phyloP scores from a whole-genome alignment of 1,140 invertebrate species.

The Penaeus japonicus region DNA sequence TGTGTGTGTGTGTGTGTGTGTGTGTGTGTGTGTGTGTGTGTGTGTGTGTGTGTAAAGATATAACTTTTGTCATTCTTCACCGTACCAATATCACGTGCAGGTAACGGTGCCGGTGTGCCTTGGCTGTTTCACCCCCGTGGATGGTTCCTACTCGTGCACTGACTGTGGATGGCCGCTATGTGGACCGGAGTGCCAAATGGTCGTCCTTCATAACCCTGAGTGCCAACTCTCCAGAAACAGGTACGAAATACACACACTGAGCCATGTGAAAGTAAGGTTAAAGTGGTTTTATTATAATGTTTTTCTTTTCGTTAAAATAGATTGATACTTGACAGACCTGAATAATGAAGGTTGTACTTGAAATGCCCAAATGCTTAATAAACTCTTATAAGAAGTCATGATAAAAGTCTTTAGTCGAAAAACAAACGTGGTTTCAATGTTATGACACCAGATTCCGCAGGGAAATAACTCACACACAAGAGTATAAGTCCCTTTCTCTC shows the following conservation, averaged over 20 bases:
- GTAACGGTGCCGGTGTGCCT: slow-evolving; percentile 69
- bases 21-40: background rate
- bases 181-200: slow-evolving; percentile 27
- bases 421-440: too few relatives aligned
- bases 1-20: too few relatives aligned
- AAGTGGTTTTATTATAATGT: too few relatives aligned
- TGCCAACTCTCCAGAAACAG: slow-evolving; percentile 59
- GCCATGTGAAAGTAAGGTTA: background rate
- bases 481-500: background rate
- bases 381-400: too few relatives aligned
- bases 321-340: too few relatives aligned
- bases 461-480: too few relatives aligned
- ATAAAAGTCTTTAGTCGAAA: too few relatives aligned
- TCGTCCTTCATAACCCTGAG: slow-evolving; percentile 58
- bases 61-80: background rate
- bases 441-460: too few relatives aligned
- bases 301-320: too few relatives aligned
- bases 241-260: background rate
- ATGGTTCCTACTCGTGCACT: slow-evolving; percentile 66
- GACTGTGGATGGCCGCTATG: slow-evolving; percentile 62
- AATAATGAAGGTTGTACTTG: too few relatives aligned
- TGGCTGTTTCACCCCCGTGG: slow-evolving; percentile 66
- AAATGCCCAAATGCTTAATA: too few relatives aligned
- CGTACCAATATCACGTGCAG: background rate
- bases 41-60: background rate